Evolutionary conservation across 2,113 vertebrate genomes (phyloP).

Genomic region (Gallinago paraguaiae): DNA sequence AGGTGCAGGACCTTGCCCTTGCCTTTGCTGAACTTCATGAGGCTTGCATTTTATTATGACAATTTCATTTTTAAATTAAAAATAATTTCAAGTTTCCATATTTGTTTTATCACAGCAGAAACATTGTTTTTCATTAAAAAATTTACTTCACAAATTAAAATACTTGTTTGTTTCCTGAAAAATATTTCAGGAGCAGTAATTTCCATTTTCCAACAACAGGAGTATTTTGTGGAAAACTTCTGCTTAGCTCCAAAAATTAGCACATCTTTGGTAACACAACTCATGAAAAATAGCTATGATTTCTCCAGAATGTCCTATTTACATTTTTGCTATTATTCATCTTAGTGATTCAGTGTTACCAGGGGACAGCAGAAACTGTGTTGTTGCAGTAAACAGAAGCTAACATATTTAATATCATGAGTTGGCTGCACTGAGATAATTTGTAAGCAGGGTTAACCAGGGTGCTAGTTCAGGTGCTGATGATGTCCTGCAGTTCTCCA

Average conservation of each 20-base stretch:
- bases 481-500: not conserved
- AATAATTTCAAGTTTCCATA: not conserved
- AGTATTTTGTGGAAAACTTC: not conserved
- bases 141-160: not conserved
- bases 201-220: not conserved
- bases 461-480: not conserved
- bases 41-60: not conserved
- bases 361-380: not conserved
- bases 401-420: not conserved
- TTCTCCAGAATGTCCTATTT: not conserved
- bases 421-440: not conserved
- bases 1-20: not conserved
- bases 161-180: not conserved
- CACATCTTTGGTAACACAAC: not conserved
- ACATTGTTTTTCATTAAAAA: not conserved
- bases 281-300: not conserved
- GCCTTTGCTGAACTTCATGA: not conserved
- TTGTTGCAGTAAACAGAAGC: not conserved
- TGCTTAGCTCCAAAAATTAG: not conserved
- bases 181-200: not conserved
- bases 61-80: not conserved
- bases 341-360: not conserved
- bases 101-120: not conserved
- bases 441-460: not conserved
- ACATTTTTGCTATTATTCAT: slow-evolving; percentile 1